Percentiles rank a stretch among this genome's conserved stretches.
phyloP scores from a whole-genome alignment of 1,140 invertebrate species.

The Musca domestica region DNA sequence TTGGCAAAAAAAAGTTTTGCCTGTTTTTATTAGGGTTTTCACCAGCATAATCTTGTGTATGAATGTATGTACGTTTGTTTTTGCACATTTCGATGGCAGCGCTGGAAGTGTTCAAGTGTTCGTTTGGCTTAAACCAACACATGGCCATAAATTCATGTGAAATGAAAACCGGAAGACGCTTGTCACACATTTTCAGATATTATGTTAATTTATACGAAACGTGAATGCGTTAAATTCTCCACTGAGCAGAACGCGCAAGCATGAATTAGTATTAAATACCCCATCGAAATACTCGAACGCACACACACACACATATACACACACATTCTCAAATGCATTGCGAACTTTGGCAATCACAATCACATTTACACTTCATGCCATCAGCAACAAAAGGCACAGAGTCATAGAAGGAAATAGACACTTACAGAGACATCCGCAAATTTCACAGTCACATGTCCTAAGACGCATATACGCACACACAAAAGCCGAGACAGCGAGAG shows the following conservation, averaged over 20 bases:
- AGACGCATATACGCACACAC: neutral
- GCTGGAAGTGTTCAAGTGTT: too few relatives aligned
- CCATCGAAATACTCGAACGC: neutral
- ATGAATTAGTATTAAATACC: conserved; percentile 20
- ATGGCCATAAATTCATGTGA: conserved; percentile 26
- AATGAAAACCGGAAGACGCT: conserved; percentile 29
- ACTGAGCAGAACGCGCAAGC: neutral
- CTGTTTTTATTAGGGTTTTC: too few relatives aligned
- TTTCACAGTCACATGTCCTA: neutral
- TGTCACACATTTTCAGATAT: conserved; percentile 26
- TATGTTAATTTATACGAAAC: conserved; percentile 27
- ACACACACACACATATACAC: too few relatives aligned
- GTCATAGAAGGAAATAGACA: too few relatives aligned
- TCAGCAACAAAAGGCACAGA: too few relatives aligned
- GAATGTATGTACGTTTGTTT: too few relatives aligned
- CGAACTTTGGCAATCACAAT: too few relatives aligned
- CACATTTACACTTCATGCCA: too few relatives aligned
- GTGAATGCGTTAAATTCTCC: conserved; percentile 23
- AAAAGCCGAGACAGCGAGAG: neutral
- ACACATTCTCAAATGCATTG: too few relatives aligned
- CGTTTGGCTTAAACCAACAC: neutral
- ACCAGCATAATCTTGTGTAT: too few relatives aligned
- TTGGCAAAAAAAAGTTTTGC: neutral
- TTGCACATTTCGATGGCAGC: neutral
- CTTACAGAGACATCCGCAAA: too few relatives aligned